Conservation (phyloP, 2,797 vertebrate genomes). For the Anguilla anguilla region DNA sequence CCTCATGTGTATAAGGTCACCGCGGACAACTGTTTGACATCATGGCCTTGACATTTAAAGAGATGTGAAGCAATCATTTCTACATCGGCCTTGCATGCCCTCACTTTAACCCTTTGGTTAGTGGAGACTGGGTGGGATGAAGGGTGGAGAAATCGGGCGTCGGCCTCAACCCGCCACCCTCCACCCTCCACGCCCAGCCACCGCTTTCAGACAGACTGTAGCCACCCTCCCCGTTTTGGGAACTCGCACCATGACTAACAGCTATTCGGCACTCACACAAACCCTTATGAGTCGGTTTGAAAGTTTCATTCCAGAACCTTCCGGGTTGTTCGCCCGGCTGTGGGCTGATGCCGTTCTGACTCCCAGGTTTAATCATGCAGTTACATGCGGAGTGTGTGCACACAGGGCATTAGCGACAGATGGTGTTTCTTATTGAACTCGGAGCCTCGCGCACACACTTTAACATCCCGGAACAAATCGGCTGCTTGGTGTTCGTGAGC, state of each 20-base stretch:
- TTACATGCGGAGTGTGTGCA: background rate
- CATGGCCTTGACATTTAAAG: no score
- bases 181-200: background rate
- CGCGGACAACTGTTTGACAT: no score
- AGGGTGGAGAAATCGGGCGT: background rate
- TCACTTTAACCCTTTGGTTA: no score
- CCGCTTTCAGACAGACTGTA: background rate
- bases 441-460: background rate
- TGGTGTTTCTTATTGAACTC: background rate
- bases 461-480: background rate
- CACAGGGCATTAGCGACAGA: background rate
- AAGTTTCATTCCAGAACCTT: background rate
- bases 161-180: background rate
- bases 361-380: background rate
- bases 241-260: background rate
- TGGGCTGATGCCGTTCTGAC: background rate
- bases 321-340: background rate
- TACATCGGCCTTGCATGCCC: no score
- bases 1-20: no score
- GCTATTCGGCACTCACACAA: background rate
- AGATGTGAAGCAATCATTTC: no score
- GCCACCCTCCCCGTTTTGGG: background rate
- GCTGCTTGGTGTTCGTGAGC: background rate
- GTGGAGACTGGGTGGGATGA: no score
- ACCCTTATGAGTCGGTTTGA: background rate